phyloP scores from a whole-genome alignment of 2,113 vertebrate species.

The Camelus bactrianus region DNA sequence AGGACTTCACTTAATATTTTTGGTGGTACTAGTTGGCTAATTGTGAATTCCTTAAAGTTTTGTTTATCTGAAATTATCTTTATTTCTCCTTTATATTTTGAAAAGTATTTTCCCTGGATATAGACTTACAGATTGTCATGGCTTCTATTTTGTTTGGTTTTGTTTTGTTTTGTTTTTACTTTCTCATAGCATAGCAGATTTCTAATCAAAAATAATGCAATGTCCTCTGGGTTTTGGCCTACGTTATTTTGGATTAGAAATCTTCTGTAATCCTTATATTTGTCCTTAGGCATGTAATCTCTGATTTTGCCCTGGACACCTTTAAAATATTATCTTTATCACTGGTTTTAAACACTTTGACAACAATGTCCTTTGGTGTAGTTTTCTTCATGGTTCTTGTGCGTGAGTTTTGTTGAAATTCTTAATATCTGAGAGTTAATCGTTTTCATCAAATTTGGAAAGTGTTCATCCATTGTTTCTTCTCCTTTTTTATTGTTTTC shows the following conservation, averaged over 20 bases:
- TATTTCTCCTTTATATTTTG: slow-evolving; percentile 26
- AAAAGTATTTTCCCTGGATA: neutral
- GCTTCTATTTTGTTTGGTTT: neutral
- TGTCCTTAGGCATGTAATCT: neutral
- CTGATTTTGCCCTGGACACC: neutral
- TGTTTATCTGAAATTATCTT: neutral
- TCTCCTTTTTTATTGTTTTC: neutral
- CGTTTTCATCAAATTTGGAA: neutral
- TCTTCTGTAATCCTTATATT: neutral
- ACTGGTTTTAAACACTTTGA: neutral
- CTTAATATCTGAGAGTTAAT: neutral
- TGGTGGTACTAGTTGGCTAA: neutral
- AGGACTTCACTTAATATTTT: neutral
- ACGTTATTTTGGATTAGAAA: neutral
- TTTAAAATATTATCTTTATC: neutral
- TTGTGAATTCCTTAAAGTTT: neutral
- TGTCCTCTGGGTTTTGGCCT: neutral
- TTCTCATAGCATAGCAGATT: neutral
- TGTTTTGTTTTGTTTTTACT: neutral
- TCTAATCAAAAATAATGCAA: neutral
- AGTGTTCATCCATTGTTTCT: neutral
- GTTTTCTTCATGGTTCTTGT: neutral
- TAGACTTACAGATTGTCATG: neutral
- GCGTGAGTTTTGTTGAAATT: neutral
- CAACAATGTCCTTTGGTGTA: neutral